Conservation (phyloP, 2,113 vertebrate species). For the Rhinichthys klamathensis region DNA sequence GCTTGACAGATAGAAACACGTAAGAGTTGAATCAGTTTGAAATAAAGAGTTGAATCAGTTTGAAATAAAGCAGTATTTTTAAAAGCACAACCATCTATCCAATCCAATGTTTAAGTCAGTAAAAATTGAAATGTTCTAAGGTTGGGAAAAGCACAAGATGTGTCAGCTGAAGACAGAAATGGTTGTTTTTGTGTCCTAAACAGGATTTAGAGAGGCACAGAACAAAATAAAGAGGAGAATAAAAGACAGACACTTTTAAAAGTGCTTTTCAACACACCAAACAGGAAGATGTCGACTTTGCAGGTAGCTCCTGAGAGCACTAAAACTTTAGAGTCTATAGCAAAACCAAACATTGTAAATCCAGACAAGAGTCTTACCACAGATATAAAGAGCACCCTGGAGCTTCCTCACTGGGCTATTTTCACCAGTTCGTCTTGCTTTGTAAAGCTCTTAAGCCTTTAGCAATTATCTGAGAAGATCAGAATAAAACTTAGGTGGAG, state of each 20-base stretch:
- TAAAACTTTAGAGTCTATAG: background rate
- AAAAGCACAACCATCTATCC: background rate
- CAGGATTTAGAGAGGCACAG: background rate
- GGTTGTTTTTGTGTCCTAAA: background rate
- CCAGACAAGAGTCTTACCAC: background rate
- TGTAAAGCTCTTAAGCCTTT: slow-evolving; percentile 17
- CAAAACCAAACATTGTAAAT: background rate
- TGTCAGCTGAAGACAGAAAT: background rate
- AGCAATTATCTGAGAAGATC: slow-evolving; percentile 16
- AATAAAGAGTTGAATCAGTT: too few relatives aligned
- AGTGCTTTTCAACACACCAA: background rate
- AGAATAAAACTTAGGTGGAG: background rate
- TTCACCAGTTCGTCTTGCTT: background rate
- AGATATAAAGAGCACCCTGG: background rate
- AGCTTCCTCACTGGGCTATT: slow-evolving; percentile 8
- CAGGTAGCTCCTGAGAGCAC: slow-evolving; percentile 21
- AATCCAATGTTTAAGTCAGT: too few relatives aligned
- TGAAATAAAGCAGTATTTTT: background rate
- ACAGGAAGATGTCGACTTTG: background rate
- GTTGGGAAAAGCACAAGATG: background rate
- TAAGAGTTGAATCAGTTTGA: too few relatives aligned
- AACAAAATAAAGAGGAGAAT: background rate
- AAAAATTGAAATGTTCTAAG: background rate
- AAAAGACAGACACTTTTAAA: background rate
- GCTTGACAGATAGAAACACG: too few relatives aligned